Percentiles rank a stretch among this genome's conserved stretches.
phyloP scores from a whole-genome alignment of 2,888 invertebrate genomes.

The Aspidapion aeneum region DNA sequence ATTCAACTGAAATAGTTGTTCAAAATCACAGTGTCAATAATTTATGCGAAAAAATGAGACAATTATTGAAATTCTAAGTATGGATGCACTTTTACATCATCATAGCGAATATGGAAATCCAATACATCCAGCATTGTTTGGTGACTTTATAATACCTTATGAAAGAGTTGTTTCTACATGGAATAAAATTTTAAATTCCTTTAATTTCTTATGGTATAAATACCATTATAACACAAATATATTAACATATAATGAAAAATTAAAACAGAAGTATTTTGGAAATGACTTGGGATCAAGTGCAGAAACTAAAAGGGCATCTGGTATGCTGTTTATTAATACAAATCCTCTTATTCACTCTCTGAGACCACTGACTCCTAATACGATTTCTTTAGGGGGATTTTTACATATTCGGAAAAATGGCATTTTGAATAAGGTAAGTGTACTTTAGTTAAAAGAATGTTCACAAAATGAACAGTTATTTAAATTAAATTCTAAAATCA shows the following conservation, averaged over 20 bases:
- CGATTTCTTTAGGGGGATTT: conserved; percentile 16
- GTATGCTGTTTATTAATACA: conserved; percentile 34
- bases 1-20: background rate
- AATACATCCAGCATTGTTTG: conserved; percentile 29
- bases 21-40: background rate
- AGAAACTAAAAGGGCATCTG: conserved; percentile 22
- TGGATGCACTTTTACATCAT: conserved; percentile 27
- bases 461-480: too few relatives aligned
- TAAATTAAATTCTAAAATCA: too few relatives aligned
- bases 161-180: conserved; percentile 41
- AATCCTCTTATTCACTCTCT: conserved; percentile 37
- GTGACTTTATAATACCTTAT: conserved; percentile 31
- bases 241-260: conserved; percentile 29
- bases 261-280: conserved; percentile 39
- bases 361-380: conserved; percentile 28
- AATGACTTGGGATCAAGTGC: conserved; percentile 35
- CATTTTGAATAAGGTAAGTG: background rate
- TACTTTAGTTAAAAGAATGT: background rate
- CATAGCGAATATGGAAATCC: conserved; percentile 33
- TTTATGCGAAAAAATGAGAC: background rate
- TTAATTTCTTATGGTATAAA: conserved; percentile 30
- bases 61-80: conserved; percentile 22
- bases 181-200: conserved; percentile 34
- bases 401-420: background rate
- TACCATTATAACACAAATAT: conserved; percentile 27